A percentile compares a stretch with the other conserved stretches of the same genome.
Conservation (phyloP, 2,888 invertebrate species). For the Hoplodrina ambigua region DNA sequence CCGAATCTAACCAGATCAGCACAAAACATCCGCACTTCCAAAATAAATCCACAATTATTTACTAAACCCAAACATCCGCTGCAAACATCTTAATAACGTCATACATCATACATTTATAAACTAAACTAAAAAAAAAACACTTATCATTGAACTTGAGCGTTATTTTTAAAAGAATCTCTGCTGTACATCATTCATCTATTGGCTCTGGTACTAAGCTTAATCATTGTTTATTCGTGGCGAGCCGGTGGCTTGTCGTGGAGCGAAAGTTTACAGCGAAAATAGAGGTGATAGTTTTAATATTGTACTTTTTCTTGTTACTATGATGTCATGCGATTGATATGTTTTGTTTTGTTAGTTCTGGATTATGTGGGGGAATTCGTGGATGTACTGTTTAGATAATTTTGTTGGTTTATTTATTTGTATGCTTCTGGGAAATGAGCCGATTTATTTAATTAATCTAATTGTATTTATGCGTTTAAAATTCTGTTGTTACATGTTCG, state of each 20-base stretch:
- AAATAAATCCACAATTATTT: conserved; percentile 34
- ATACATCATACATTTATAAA: conserved; percentile 38
- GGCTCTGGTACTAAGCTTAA: conserved; percentile 43
- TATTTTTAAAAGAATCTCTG: conserved; percentile 54
- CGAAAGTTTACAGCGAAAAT: conserved; percentile 45
- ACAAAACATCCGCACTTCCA: conserved; percentile 11
- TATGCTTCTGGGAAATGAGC: conserved; percentile 1
- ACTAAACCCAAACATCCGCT: conserved; percentile 44
- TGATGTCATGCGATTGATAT: conserved; percentile 49
- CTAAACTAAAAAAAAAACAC: conserved; percentile 40
- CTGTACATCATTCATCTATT: conserved; percentile 54
- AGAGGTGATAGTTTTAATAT: conserved; percentile 43
- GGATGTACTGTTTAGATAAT: conserved; percentile 1
- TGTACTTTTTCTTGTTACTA: conserved; percentile 29
- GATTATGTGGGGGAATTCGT: conserved; percentile 8
- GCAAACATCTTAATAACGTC: conserved; percentile 23
- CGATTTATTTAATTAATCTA: background rate
- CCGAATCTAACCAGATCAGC: background rate
- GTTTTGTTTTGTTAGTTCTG: background rate
- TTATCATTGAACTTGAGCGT: conserved; percentile 63
- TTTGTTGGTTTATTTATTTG: background rate
- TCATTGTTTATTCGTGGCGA: conserved; percentile 58
- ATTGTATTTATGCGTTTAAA: background rate
- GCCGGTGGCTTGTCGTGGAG: conserved; percentile 38
- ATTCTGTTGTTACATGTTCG: background rate